Conservation (phyloP, 2,888 invertebrate species). For the Timandra comae region DNA sequence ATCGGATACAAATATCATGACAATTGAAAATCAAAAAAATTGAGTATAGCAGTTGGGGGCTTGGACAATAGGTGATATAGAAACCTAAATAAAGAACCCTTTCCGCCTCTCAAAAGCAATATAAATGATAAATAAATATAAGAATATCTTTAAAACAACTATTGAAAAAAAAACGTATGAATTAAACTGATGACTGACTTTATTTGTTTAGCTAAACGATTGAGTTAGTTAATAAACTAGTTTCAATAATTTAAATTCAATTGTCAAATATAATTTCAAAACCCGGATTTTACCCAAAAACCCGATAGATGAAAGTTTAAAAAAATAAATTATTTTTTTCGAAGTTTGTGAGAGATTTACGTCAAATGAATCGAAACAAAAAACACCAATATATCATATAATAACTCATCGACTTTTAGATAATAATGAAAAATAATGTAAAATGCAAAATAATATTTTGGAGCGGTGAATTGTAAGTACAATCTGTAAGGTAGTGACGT, state of each 20-base stretch:
- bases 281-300: no score
- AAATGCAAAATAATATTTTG: slow-evolving; percentile 64
- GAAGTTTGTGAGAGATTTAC: slow-evolving; percentile 23
- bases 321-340: slow-evolving; percentile 16
- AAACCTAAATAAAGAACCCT: slow-evolving; percentile 6
- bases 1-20: no score
- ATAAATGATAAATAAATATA: no score
- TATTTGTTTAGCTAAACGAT: no score
- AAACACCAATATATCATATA: slow-evolving; percentile 71
- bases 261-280: no score
- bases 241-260: no score
- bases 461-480: slow-evolving; percentile 54
- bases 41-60: slow-evolving; percentile 15
- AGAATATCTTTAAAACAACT: slow-evolving; percentile 4
- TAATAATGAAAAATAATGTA: slow-evolving; percentile 70
- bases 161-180: no score
- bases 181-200: no score
- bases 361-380: slow-evolving; percentile 66
- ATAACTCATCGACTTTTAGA: slow-evolving; percentile 75
- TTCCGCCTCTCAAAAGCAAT: slow-evolving; percentile 20
- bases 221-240: no score
- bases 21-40: slow-evolving; percentile 4
- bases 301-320: no score
- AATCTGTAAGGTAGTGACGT: slow-evolving; percentile 45
- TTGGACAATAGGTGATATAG: slow-evolving; percentile 6